A percentile compares a stretch with the other conserved stretches of the same genome.
These are phyloP conservation scores for Tenthredo distinguenda DNA, from an alignment of 2,888 invertebrate species.

Conservation along the genomic window DNA sequence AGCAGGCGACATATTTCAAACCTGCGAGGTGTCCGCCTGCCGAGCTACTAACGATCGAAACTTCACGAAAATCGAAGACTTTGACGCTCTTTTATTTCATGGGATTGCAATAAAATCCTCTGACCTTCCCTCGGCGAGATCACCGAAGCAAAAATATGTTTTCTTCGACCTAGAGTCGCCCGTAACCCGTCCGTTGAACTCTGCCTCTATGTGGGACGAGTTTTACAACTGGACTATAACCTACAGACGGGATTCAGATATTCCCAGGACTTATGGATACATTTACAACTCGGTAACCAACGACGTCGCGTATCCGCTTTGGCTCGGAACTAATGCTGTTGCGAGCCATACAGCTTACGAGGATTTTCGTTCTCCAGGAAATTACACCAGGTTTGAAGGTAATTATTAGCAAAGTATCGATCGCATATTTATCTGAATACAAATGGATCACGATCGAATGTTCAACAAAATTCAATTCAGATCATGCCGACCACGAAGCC, in stretches of 20 bases:
- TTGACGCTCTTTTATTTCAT: slow-evolving; percentile 79
- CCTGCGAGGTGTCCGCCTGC: slow-evolving; percentile 72
- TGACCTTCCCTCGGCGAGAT: slow-evolving; percentile 59
- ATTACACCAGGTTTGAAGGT: slow-evolving; percentile 1
- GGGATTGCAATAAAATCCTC: background rate
- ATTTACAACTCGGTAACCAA: background rate
- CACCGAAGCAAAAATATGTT: slow-evolving; percentile 76
- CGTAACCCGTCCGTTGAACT: slow-evolving; percentile 45
- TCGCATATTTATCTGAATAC: background rate
- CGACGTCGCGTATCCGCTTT: background rate
- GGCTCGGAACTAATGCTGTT: background rate
- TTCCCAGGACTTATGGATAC: slow-evolving; percentile 74
- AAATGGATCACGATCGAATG: too few relatives aligned
- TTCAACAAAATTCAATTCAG: too few relatives aligned
- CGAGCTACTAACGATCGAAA: slow-evolving; percentile 74
- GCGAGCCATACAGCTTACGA: background rate
- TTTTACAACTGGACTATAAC: slow-evolving; percentile 81
- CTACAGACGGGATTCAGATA: slow-evolving; percentile 78
- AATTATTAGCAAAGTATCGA: background rate
- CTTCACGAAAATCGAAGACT: slow-evolving; percentile 70
- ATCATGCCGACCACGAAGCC: too few relatives aligned
- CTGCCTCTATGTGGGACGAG: slow-evolving; percentile 57
- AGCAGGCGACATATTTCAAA: slow-evolving; percentile 60
- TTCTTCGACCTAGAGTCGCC: slow-evolving; percentile 77
- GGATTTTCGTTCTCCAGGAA: background rate